Base-by-base conservation (phyloP, 1,140 invertebrate species). In the Drosophila aff. region DNA sequence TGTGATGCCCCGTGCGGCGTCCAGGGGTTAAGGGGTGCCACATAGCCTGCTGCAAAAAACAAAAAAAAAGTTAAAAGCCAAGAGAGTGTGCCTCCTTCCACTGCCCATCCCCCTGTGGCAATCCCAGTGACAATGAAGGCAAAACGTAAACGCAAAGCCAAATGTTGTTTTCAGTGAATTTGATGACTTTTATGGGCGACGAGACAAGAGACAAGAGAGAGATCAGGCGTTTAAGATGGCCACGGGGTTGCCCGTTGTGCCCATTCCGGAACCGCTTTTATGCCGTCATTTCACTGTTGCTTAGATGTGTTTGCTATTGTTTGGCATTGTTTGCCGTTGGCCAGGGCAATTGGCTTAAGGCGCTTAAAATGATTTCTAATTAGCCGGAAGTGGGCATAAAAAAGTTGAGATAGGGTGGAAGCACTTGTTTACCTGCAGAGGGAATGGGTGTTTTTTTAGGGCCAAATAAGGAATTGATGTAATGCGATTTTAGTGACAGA, bases 121-220 rank as follows among this genome's bases (percentile, higher is more conserved):
- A 63, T 64, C 58, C 58, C 73, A 60, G 75, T 85, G 85, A 90
- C 82, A 91, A 90, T 90, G 81, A 90, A 82, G 76, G 81, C 76
- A 85, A 85, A 89, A 79, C 69, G 79, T 90, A 89, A 89, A 84
- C 78, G 81, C 69, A 90, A 89, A 90, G 85, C 85, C 86, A 90
- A 90, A 90, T 90, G 85, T 90, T 90, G 86, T 90, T 90, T 91
- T 91, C 83, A 91, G 89, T 91, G 87, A 91, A 91, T 91, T 91
- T 91, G 87, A 91, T 91, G 87, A 87, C 87, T 91, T 91, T 91
- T 91, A 89, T 91, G 78, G 83, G 83, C 87, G 83, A 76, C 77
- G 76, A 79, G 89, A 87, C 86, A 90, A 90, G 82, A 87, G 83
- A 91, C 86, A 90, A 90, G 83, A 36, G 33, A 90, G 82, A 91